phyloP scores from a whole-genome alignment of 2,113 vertebrate species.

The Girardinichthys multiradiatus region DNA sequence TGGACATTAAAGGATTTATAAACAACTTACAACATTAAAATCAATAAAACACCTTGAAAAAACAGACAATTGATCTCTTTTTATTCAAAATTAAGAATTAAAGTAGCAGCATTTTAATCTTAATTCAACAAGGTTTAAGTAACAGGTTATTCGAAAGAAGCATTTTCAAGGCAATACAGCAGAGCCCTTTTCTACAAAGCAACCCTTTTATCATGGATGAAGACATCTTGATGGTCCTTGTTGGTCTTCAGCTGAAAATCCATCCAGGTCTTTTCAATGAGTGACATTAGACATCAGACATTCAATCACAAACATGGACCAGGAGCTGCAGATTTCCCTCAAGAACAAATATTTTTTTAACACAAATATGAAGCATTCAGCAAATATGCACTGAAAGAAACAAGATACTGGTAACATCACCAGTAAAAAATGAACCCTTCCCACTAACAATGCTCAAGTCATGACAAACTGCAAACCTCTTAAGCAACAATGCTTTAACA shows the following conservation, averaged over 20 bases:
- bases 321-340: background rate
- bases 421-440: background rate
- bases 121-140: background rate
- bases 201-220: background rate
- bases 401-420: background rate
- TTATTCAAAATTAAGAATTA: background rate
- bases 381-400: background rate
- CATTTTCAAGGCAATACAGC: background rate
- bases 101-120: slow-evolving; percentile 9
- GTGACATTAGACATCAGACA: background rate
- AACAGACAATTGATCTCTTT: background rate
- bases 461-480: background rate
- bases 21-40: background rate
- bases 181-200: background rate
- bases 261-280: background rate
- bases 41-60: background rate
- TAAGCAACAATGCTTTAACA: background rate
- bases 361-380: background rate
- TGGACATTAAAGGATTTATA: background rate
- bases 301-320: background rate
- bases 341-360: background rate
- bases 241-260: background rate
- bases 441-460: background rate
- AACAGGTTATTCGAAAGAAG: background rate
- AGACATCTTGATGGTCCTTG: background rate